These are phyloP conservation scores for Clostera curtula DNA, from an alignment of 2,888 invertebrate species.

Conservation along the genomic window DNA sequence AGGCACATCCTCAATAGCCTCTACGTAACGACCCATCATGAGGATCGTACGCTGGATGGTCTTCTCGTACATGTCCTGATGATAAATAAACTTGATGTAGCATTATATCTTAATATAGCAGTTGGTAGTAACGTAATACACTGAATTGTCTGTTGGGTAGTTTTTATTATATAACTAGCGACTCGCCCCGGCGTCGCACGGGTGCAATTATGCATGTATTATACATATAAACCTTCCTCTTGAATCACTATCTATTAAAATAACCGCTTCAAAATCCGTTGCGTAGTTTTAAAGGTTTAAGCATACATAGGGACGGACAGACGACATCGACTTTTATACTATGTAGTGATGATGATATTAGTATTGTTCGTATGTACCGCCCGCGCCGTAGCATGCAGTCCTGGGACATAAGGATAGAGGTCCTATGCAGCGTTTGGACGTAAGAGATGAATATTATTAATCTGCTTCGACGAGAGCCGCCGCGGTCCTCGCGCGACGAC, in stretches of 20 bases:
- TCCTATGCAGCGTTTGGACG: conserved; percentile 82
- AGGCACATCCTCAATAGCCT: conserved; percentile 99
- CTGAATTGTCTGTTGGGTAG: too few species aligned
- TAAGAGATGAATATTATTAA: conserved; percentile 29
- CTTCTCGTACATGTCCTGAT: conserved; percentile 94
- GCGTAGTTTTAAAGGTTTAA: too few species aligned
- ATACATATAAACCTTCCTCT: too few species aligned
- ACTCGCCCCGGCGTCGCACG: too few species aligned
- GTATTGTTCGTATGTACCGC: conserved; percentile 47
- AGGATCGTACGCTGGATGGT: conserved; percentile 99
- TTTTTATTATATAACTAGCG: not conserved
- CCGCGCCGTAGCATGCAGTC: conserved; percentile 77
- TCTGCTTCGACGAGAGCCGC: conserved; percentile 78
- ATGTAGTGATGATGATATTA: not conserved
- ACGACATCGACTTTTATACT: too few species aligned
- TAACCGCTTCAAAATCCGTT: too few species aligned
- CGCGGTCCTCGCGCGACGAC: conserved; percentile 28
- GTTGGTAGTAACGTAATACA: too few species aligned
- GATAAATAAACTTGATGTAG: too few species aligned
- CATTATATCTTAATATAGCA: too few species aligned
- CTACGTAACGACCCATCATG: conserved; percentile 99
- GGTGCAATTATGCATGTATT: too few species aligned
- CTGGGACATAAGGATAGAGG: conserved; percentile 88
- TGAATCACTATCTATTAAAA: too few species aligned
- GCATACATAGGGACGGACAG: too few species aligned